Base-by-base conservation (phyloP, 1,140 invertebrate genomes). In the Solenopsis fugax region DNA sequence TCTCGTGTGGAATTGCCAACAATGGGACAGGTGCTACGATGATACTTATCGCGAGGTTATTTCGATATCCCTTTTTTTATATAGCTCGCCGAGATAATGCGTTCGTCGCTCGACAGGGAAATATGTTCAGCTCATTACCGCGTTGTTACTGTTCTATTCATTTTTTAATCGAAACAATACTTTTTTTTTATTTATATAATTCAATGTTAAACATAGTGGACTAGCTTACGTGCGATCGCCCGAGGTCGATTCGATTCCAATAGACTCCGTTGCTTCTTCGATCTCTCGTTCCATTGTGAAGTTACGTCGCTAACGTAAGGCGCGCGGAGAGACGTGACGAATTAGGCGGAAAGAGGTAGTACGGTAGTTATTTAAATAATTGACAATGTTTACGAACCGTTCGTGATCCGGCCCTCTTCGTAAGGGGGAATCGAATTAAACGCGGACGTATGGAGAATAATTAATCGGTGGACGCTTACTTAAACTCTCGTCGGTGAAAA, bases 281-380 rank as follows among this genome's bases (percentile, higher is more conserved):
- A 56, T 54, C 34, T 54, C 13, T 41, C 48, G 13, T 78, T 65
- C 18, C 41, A 45, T 45, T 48, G 18, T 41, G 6, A 48, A 29
- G 41, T 78, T 48, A 48, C 77, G 34, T 69, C 37, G n/a, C 13
- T 18, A 80, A 71, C 45, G 88, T 86, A 88, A 90, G 82, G 90
- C 69, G 87, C 34, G 88, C 50, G 9, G 65, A 60, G 86, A 86
- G 62, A 90, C 80, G 69, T 56, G 77, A 60, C 64, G 86, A 90
- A 90, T 92, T 93, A 89, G 85, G 34, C 73, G 50, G 73, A 78
- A 91, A 88, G 90, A 62, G 65, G 13, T 78, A 41, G 37, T 62
- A 77, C 84, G 85, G 88, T 86, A 64, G 93, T 93, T 94, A 95
- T 95, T 95, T 95, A 95, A 95, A 95, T 95, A 95, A 95, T 95